Percentiles rank a stretch among this genome's conserved stretches.
These are phyloP conservation scores for Colistium nudipinnis DNA, from an alignment of 2,113 vertebrate species.

Conservation along the genomic window DNA sequence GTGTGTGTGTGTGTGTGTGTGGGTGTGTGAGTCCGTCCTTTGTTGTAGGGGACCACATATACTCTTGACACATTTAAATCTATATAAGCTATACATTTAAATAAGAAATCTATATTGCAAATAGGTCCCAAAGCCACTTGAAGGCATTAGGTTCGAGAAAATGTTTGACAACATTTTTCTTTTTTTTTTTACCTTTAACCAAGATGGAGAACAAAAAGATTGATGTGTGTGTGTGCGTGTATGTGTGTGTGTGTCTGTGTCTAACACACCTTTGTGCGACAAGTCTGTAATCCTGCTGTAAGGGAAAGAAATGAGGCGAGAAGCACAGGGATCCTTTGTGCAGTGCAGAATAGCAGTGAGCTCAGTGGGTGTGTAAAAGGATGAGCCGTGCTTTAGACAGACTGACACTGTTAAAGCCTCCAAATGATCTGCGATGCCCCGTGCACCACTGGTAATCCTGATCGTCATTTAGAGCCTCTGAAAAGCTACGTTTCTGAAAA, in stretches of 20 bases:
- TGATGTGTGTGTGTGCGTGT: conserved; percentile 14
- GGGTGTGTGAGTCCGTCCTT: conserved; percentile 1
- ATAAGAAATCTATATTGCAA: too few relatives aligned
- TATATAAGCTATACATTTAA: too few relatives aligned
- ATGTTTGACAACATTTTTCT: too few relatives aligned
- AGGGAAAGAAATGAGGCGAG: conserved; percentile 62
- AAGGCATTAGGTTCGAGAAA: too few relatives aligned
- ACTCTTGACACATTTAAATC: too few relatives aligned
- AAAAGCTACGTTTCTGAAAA: neutral
- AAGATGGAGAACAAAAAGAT: too few relatives aligned
- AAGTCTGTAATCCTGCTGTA: conserved; percentile 60
- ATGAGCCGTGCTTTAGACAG: conserved; percentile 57
- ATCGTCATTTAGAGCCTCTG: neutral
- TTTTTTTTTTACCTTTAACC: too few relatives aligned
- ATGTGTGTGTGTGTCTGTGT: neutral
- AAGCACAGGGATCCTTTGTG: conserved; percentile 50
- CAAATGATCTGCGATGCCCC: conserved; percentile 27
- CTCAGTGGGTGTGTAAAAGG: conserved; percentile 65
- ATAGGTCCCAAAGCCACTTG: too few relatives aligned
- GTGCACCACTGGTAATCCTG: conserved; percentile 7
- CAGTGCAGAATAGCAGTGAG: conserved; percentile 45
- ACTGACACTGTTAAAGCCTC: conserved; percentile 53
- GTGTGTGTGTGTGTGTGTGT: conserved; percentile 16
- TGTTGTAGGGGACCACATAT: conserved; percentile 22
- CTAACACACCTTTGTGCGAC: conserved; percentile 48